A percentile compares a stretch with the other conserved stretches of the same genome.
These are phyloP conservation scores for Tridacna gigas DNA, from an alignment of 2,888 invertebrate species.

Conservation along the genomic window DNA sequence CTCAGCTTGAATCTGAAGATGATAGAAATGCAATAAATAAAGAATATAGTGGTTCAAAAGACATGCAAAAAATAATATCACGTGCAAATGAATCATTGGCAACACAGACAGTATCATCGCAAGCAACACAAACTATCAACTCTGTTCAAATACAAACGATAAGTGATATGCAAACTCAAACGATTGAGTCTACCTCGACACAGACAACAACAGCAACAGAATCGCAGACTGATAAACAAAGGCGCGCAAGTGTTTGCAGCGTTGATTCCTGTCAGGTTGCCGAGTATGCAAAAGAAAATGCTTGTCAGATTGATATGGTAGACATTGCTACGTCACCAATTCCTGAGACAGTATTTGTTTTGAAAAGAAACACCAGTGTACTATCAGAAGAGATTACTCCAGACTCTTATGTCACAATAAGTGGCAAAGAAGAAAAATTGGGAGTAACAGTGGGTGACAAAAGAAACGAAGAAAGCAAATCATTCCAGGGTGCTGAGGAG, in stretches of 20 bases:
- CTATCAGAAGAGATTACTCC: neutral
- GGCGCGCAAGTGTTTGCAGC: neutral
- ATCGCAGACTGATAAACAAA: slow-evolving; percentile 30
- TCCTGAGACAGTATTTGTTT: slow-evolving; percentile 9
- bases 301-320: slow-evolving; percentile 19
- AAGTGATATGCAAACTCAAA: slow-evolving; percentile 48
- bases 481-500: too few relatives aligned
- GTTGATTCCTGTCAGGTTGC: slow-evolving; percentile 14
- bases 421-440: neutral
- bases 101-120: slow-evolving; percentile 44
- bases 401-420: neutral
- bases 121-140: slow-evolving; percentile 45
- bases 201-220: slow-evolving; percentile 32
- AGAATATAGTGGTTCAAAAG: neutral
- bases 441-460: too few relatives aligned
- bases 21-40: neutral
- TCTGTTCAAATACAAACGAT: slow-evolving; percentile 50
- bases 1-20: neutral
- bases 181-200: slow-evolving; percentile 28
- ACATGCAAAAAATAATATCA: neutral
- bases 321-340: slow-evolving; percentile 29
- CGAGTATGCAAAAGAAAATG: slow-evolving; percentile 14
- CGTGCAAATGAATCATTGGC: neutral
- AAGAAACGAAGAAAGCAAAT: too few relatives aligned
- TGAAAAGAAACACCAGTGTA: neutral